phyloP scores from a whole-genome alignment of 2,888 invertebrate species.

The Xanthia icteritia region DNA sequence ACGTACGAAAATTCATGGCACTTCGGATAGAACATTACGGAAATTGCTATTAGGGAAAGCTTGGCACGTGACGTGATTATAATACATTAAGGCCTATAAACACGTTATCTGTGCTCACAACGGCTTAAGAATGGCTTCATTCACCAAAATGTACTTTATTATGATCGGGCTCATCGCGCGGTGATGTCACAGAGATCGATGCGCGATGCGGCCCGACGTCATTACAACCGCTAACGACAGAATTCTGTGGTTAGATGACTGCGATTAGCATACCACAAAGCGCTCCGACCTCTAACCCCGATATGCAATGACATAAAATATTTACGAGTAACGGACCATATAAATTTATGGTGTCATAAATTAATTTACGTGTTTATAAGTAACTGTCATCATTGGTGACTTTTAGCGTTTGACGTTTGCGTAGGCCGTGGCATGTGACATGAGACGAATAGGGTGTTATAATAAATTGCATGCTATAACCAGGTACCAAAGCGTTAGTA shows the following conservation, averaged over 20 bases:
- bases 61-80: constrained; percentile 47
- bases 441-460: not conserved
- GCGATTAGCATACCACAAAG: constrained; percentile 80
- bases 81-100: constrained; percentile 50
- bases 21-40: constrained; percentile 36
- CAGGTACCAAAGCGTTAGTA: not conserved
- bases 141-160: constrained; percentile 66
- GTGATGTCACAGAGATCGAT: constrained; percentile 69
- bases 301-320: constrained; percentile 68
- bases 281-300: constrained; percentile 56
- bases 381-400: constrained; percentile 37
- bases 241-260: constrained; percentile 74
- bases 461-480: not conserved
- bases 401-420: not conserved
- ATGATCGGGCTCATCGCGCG: constrained; percentile 32
- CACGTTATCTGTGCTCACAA: constrained; percentile 55
- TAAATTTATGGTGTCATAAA: constrained; percentile 75
- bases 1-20: constrained; percentile 38
- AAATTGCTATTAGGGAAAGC: constrained; percentile 48
- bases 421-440: not conserved
- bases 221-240: constrained; percentile 79
- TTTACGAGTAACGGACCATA: constrained; percentile 74
- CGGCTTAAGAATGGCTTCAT: constrained; percentile 58
- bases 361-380: constrained; percentile 67
- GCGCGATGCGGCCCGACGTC: constrained; percentile 63